Conservation (phyloP, 64 coral and sea anemone species). For the Acropora tenuis region DNA sequence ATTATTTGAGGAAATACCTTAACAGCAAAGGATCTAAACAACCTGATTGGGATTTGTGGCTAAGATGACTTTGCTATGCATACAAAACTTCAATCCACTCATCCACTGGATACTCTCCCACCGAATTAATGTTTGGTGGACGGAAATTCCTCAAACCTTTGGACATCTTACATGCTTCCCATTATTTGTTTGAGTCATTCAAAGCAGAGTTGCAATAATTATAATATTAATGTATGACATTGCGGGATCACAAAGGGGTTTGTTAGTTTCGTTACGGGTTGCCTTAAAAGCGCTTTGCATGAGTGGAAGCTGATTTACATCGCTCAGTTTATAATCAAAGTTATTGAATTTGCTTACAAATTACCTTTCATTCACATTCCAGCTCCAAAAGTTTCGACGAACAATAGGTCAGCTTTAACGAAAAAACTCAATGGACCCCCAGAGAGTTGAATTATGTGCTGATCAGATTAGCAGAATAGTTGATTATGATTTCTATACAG, state of each 20-base stretch:
- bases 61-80: constrained; percentile 3
- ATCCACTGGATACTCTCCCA: background rate
- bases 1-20: constrained; percentile 35
- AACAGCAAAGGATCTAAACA: constrained; percentile 11
- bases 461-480: no score
- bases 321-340: no score
- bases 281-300: no score
- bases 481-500: no score
- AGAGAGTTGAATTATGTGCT: no score
- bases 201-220: background rate
- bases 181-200: constrained; percentile 22
- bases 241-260: background rate
- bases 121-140: background rate
- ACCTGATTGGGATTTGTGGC: constrained; percentile 52
- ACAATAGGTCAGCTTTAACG: no score
- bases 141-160: background rate
- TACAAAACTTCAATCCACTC: constrained; percentile 2
- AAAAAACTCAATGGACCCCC: no score
- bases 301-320: no score
- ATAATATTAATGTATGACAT: constrained; percentile 13
- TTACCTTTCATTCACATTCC: no score
- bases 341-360: no score
- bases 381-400: no score
- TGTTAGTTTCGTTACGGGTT: no score
- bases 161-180: constrained; percentile 24